Base-by-base conservation (phyloP, 1,140 invertebrate species). In the Lycorma delicatula region DNA sequence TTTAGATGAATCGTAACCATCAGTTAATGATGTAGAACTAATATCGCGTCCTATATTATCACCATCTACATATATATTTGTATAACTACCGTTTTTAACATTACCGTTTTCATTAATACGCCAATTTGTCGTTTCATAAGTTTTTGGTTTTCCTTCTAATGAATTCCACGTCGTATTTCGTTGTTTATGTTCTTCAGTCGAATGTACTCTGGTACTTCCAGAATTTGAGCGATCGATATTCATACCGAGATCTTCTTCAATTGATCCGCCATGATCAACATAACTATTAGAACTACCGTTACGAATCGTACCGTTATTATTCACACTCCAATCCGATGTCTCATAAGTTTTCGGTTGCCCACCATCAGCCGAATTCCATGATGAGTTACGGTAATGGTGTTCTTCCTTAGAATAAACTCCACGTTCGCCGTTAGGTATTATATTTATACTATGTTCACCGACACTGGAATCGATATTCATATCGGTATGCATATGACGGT, bases 151-250 rank as follows among this genome's bases (percentile, higher is more conserved):
- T 7, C 58, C 59, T 28, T 59, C 55, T 38, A 29, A 41, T 11
- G 57, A 53, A 48, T 58, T 62, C 63, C 64, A 68, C 4, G 63
- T 63, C n/a, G 64, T 67, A 51, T 66, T 66, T 1, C 47, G 28
- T 16, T 31, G 16, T 16, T 6, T 22, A 6, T 51, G 26, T 7
- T 50, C 41, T 27, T 63, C 56, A 41, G 38, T 41, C 12, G 20
- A 5, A 41, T 41, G 20, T 41, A 3, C 20, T 12, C 12, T 41
- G 12, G 38, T 5, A 20, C 20, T 41, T 34, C 9, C n/a, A 20
- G 38, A n/a, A 41, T 41, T 20, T 16, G n/a, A 16, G 38, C 20
- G n/a, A 3, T 3, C 3, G n/a, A 41, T 5, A 20, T 41, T 41
- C n/a, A 41, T 41, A 5, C 38, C 38, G n/a, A 41, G 12, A 41